Evolutionary conservation across 2,113 vertebrate species (phyloP).

Genomic region (Mystacornis crossleyi): DNA sequence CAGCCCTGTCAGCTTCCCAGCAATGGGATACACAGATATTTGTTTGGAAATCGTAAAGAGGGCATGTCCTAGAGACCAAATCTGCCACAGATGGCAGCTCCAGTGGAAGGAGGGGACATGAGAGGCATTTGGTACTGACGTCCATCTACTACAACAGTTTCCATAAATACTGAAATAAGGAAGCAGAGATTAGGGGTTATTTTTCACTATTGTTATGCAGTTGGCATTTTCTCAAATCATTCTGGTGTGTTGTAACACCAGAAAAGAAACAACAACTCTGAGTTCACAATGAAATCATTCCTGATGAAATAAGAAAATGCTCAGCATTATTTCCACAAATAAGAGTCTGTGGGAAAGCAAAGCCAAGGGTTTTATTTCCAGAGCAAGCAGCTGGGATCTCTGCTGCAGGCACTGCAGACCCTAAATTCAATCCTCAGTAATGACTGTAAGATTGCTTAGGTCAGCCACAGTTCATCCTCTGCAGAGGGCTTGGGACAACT

Average conservation of each 20-base stretch:
- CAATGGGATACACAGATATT: neutral
- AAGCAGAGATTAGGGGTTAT: neutral
- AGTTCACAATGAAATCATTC: neutral
- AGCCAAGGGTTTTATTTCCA: neutral
- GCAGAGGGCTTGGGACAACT: neutral
- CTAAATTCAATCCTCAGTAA: neutral
- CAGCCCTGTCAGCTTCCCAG: neutral
- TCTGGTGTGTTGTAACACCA: neutral
- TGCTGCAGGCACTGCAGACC: neutral
- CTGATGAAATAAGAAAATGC: neutral
- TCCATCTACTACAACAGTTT: neutral
- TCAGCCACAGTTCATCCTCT: neutral
- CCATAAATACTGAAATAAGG: slow-evolving; percentile 4
- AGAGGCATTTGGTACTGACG: neutral
- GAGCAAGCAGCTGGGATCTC: neutral
- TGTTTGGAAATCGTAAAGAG: neutral
- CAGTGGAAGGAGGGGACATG: neutral
- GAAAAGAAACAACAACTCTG: neutral
- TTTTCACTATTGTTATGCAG: slow-evolving; percentile 13
- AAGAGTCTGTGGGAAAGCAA: neutral
- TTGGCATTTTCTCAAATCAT: neutral
- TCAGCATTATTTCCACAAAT: neutral
- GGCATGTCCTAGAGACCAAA: neutral
- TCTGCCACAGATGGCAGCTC: neutral
- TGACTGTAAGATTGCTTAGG: neutral